Conservation (phyloP, 2,113 vertebrate species). For the Leptocoma aspasia region DNA sequence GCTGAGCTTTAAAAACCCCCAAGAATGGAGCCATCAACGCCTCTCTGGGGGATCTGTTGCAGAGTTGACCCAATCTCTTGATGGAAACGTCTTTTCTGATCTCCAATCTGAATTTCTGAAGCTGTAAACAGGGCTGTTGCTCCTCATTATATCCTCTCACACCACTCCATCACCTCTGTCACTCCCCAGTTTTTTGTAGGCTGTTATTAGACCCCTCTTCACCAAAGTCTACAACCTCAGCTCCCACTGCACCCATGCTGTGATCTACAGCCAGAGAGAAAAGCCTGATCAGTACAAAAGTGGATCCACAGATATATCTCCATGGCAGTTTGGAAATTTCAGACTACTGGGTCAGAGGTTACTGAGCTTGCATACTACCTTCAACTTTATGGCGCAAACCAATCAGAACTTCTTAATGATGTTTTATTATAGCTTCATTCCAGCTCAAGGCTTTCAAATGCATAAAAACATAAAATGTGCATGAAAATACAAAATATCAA, state of each 20-base stretch:
- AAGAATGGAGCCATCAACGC: not conserved
- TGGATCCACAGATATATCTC: not conserved
- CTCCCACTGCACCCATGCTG: not conserved
- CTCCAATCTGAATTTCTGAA: not conserved
- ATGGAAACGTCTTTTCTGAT: not conserved
- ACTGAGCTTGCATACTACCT: not conserved
- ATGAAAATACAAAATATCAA: not conserved
- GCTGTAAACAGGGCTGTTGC: not conserved
- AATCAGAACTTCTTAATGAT: not conserved
- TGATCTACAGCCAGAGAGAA: not conserved
- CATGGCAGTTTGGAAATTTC: not conserved
- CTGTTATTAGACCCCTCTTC: not conserved
- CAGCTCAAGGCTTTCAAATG: not conserved
- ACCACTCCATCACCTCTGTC: not conserved
- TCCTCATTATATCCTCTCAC: not conserved
- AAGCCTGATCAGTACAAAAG: not conserved
- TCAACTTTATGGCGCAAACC: not conserved
- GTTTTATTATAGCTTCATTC: not conserved
- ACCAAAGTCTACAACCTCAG: not conserved
- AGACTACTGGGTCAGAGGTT: not conserved
- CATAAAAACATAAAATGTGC: not conserved
- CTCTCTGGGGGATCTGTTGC: not conserved
- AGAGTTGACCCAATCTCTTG: not conserved
- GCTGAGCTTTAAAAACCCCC: not conserved
- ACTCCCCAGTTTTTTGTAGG: not conserved